A percentile compares a stretch with the other conserved stretches of the same genome.
These are phyloP conservation scores for Pentalonia nigronervosa DNA, from an alignment of 1,140 invertebrate species.

Conservation along the genomic window DNA sequence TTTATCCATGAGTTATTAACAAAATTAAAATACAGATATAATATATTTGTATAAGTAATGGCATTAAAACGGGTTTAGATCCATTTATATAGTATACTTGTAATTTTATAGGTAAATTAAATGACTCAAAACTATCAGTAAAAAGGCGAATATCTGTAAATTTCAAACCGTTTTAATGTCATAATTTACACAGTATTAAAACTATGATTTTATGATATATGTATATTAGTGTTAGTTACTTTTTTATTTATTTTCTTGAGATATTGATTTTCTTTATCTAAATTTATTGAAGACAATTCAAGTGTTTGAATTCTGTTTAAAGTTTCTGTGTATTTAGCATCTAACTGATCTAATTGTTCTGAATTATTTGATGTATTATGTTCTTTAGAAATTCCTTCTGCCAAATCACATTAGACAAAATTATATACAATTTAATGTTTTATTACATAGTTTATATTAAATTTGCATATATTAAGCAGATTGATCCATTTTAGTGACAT, in stretches of 20 bases:
- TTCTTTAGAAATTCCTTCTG: slow-evolving; percentile 20
- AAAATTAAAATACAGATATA: neutral
- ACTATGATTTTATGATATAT: slow-evolving; percentile 8
- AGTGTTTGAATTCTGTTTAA: slow-evolving; percentile 52
- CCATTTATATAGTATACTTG: neutral
- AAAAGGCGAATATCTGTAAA: neutral
- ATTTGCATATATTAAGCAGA: neutral
- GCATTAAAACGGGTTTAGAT: neutral
- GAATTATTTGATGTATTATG: slow-evolving; percentile 21
- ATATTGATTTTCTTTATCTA: slow-evolving; percentile 56
- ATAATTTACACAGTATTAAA: neutral
- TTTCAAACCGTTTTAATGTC: neutral
- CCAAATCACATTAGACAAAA: neutral
- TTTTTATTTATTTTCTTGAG: slow-evolving; percentile 54
- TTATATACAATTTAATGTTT: neutral
- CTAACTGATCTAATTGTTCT: slow-evolving; percentile 52
- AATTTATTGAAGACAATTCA: slow-evolving; percentile 49
- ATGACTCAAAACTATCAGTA: neutral
- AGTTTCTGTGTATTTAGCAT: slow-evolving; percentile 57
- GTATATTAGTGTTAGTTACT: slow-evolving; percentile 27
- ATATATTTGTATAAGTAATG: neutral
- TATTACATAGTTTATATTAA: neutral
- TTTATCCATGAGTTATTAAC: neutral
- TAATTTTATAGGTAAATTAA: neutral
- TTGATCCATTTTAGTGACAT: neutral